Evolutionary conservation across 1,140 invertebrate genomes (phyloP), one percentile per base, ranked within the genome.

Genomic region (Portunus trituberculatus): DNA sequence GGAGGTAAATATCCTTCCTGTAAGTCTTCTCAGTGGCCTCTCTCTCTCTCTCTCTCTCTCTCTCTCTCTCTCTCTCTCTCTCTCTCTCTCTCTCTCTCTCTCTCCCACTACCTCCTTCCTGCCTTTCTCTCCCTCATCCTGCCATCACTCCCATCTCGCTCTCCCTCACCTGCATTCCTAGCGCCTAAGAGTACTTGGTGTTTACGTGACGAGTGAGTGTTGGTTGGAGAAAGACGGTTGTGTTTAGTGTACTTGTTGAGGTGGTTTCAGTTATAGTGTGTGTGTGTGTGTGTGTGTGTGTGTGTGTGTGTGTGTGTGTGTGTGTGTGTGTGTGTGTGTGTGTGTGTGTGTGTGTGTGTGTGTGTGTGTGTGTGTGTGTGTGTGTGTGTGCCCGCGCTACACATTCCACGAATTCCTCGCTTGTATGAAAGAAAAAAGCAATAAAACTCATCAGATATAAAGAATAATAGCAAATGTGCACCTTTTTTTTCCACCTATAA

Each of bases 341-440:
- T 10, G 29, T 87, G 86, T 87, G 86, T 87, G 86, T 39, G 31
- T 87, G 87, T 59, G 46, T 59, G 89, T 29, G 89, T 59, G 89
- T 91, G 89, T 59, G 89, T 89, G 87, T 46, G 87, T 89, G 87
- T 46, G 39, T 89, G 87, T 89, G 87, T 89, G 87, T 89, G 87
- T 89, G 87, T 89, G 39, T 89, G 29, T 39, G 31, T 82, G 76
- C n/a, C n/a, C 39, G 39, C 1, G 39, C 39, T 39, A 2, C 39
- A 39, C 6, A 39, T 39, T 39, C 39, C 6, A 39, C 1, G 1
- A 39, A 39, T 39, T 39, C 39, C 39, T 39, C 39, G 39, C 39
- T 39, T 39, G 39, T 39, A 6, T 39, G 39, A 39, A 39, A 39
- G n/a, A 39, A 39, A 39, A 39, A 39, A 2, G 39, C 39, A 39